Evolutionary conservation across 2,797 vertebrate species (phyloP), one percentile per base, ranked within the genome.

Genomic region (Meda fulgida): DNA sequence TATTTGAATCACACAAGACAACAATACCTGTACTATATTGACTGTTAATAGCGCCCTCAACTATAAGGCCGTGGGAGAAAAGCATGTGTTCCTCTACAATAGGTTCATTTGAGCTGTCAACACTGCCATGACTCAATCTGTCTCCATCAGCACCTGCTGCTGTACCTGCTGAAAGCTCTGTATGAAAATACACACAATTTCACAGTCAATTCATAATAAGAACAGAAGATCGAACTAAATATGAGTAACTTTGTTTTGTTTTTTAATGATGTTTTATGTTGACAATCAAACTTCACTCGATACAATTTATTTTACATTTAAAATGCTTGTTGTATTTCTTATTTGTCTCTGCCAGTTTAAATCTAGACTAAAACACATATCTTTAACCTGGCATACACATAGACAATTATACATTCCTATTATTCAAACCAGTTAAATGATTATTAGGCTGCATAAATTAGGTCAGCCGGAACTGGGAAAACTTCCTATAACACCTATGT

Each of bases 81-180:
- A 96, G 91, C 23, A 92, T 92, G 88, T 95, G 95, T 86, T 97
- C 96, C 90, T 95, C 96, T 92, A 89, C 93, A 87, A 96, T 97
- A 92, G 94, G 94, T 90, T 97, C 97, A 63, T 93, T 96, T 80
- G 96, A 95, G 93, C 97, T 97, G 95, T 97, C 96, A 69, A 95
- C 94, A 87, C 96, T 98, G 88, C 95, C 94, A 43, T 95, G 97
- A 95, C 97, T 98, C 92, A 96, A 92, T 83, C 95, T 93, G 94
- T 98, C 96, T 77, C 92, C 94, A 83, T 97, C 96, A 89, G 93
- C 93, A 80, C 93, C 94, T 89, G 92, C 91, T 89, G 87, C 89
- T 13, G 66, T 87, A 1, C 87, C 88, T 36, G 26, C 84, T 29
- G 90, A 89, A 43, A 85, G 81, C 53, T 86, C 94, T 94, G 29